Conservation (phyloP, 1,140 invertebrate species). For the Drosophila lacteicornis region DNA sequence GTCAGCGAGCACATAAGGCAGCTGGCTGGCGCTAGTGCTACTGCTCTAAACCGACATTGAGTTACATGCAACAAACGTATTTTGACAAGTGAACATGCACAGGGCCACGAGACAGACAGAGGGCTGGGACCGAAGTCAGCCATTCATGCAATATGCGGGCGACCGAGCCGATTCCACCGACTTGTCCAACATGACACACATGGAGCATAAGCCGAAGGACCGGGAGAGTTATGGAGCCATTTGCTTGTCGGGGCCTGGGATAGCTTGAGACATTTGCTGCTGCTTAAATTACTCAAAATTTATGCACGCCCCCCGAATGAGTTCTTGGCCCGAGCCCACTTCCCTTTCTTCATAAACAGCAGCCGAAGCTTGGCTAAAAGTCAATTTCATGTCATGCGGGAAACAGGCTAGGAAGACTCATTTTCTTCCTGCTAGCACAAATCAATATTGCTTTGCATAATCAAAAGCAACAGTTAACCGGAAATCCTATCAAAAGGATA, state of each 20-base stretch:
- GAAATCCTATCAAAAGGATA: constrained; percentile 37
- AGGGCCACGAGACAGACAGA: constrained; percentile 39
- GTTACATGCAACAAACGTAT: constrained; percentile 80
- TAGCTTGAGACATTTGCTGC: constrained; percentile 54
- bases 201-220: constrained; percentile 17
- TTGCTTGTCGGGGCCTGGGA: constrained; percentile 24
- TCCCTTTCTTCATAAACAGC: constrained; percentile 1
- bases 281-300: constrained; percentile 64
- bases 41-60: constrained; percentile 74
- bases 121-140: constrained; percentile 43
- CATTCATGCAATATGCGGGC: constrained; percentile 69
- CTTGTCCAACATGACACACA: constrained; percentile 77
- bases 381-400: constrained; percentile 46
- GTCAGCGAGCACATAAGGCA: constrained; percentile 73
- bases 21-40: constrained; percentile 44
- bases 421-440: constrained; percentile 37
- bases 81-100: constrained; percentile 80
- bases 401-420: neutral
- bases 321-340: neutral
- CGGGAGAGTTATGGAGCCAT: constrained; percentile 68
- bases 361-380: constrained; percentile 24
- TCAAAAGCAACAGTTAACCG: constrained; percentile 48
- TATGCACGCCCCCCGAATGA: constrained; percentile 41
- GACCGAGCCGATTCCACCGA: constrained; percentile 67
- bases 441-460: constrained; percentile 64